Conservation (phyloP, 2,888 invertebrate species). For the Acrocyrtus sp. region DNA sequence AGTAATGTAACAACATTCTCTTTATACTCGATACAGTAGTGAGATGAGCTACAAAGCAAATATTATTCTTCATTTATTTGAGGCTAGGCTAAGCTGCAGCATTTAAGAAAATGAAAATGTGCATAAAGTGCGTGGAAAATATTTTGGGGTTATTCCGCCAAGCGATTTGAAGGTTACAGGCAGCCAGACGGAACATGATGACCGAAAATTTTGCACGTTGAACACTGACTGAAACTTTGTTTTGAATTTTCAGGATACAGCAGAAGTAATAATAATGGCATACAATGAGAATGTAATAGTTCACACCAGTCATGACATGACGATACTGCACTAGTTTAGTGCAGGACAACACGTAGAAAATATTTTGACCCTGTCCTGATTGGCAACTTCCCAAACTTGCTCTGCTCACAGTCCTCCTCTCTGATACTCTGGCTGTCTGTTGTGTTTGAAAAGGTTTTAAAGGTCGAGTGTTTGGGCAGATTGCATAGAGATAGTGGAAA, state of each 20-base stretch:
- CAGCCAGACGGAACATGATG: no score
- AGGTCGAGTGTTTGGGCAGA: constrained; percentile 22
- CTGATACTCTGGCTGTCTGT: not conserved
- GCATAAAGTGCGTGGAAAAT: no score
- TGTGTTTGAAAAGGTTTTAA: constrained; percentile 17
- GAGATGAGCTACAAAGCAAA: no score
- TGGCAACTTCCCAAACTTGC: constrained; percentile 29
- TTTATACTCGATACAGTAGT: no score
- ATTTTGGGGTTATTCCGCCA: no score
- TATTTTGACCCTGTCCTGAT: constrained; percentile 42
- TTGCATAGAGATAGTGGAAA: no score
- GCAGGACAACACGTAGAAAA: not conserved
- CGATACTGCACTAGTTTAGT: not conserved
- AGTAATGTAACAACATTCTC: no score
- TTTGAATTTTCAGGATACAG: not conserved
- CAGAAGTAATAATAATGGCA: not conserved
- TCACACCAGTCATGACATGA: not conserved
- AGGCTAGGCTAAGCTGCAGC: no score
- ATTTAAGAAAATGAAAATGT: no score
- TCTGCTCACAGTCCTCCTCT: not conserved
- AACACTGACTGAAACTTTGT: not conserved
- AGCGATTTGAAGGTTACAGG: no score
- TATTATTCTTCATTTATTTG: no score
- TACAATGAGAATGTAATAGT: constrained; percentile 3
- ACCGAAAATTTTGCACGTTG: no score